phyloP scores from a whole-genome alignment of 2,888 invertebrate species.

The Empis livida region DNA sequence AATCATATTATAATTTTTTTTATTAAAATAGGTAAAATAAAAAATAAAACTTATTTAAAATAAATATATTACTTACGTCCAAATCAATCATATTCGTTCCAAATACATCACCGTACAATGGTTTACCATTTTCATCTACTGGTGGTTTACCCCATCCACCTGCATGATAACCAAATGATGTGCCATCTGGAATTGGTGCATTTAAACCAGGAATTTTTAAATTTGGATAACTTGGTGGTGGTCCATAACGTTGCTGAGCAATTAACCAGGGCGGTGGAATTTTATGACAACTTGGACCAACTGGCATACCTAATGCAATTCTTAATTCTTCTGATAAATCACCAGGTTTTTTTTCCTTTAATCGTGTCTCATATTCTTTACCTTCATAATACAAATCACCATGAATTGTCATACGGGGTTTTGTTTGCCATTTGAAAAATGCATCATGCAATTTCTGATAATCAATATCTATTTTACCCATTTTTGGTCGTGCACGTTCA shows the following conservation, averaged over 20 bases:
- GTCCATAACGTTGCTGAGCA: constrained; percentile 62
- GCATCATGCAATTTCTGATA: constrained; percentile 99
- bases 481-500: constrained; percentile 89
- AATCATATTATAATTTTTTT: too few species aligned
- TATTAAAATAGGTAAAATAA: too few species aligned
- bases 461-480: constrained; percentile 99
- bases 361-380: constrained; percentile 94
- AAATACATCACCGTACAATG: constrained; percentile 97
- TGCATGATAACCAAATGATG: constrained; percentile 97
- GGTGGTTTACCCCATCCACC: constrained; percentile 99
- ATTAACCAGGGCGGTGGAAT: constrained; percentile 90
- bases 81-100: constrained; percentile 64
- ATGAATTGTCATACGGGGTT: constrained; percentile 97
- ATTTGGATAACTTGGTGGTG: constrained; percentile 98
- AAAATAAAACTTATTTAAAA: not conserved
- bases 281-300: constrained; percentile 84
- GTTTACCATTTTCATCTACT: constrained; percentile 95
- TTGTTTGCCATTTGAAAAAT: constrained; percentile 99
- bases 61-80: constrained; percentile 42
- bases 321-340: constrained; percentile 91
- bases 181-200: constrained; percentile 94
- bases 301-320: constrained; percentile 97
- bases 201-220: constrained; percentile 95
- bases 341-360: constrained; percentile 98
- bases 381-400: constrained; percentile 99